phyloP scores from a whole-genome alignment of 2,797 vertebrate genomes.

The Pseudomugil gertrudae region DNA sequence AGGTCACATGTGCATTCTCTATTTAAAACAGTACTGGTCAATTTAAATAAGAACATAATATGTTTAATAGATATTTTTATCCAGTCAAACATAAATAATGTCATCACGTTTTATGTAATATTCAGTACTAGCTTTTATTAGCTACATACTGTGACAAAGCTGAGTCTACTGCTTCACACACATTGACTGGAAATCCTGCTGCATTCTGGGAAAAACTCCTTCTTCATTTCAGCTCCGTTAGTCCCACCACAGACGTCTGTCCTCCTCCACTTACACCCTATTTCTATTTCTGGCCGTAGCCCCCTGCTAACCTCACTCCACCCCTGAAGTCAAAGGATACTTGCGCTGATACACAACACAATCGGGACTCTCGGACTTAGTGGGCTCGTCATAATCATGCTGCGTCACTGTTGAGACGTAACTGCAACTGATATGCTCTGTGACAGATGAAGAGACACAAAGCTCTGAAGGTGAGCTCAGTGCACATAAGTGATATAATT shows the following conservation, averaged over 20 bases:
- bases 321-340: slow-evolving; percentile 57
- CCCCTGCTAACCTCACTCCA: slow-evolving; percentile 54
- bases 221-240: slow-evolving; percentile 50
- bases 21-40: background rate
- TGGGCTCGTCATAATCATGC: no score
- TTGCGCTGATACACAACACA: slow-evolving; percentile 45
- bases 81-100: slow-evolving; percentile 15
- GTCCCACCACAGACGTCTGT: slow-evolving; percentile 64
- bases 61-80: background rate
- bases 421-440: slow-evolving; percentile 18
- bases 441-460: slow-evolving; percentile 25
- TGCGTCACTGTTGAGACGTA: background rate
- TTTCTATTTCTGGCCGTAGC: slow-evolving; percentile 79
- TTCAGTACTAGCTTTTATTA: slow-evolving; percentile 18
- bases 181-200: slow-evolving; percentile 8
- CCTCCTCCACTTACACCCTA: slow-evolving; percentile 78
- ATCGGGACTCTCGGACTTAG: slow-evolving; percentile 28
- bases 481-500: slow-evolving; percentile 59
- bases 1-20: background rate
- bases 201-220: slow-evolving; percentile 51
- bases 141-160: background rate
- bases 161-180: slow-evolving; percentile 12
- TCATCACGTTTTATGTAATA: slow-evolving; percentile 2
- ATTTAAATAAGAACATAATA: background rate
- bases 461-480: slow-evolving; percentile 44